phyloP scores from a whole-genome alignment of 2,797 vertebrate species.

The Anabacerthia variegaticeps region DNA sequence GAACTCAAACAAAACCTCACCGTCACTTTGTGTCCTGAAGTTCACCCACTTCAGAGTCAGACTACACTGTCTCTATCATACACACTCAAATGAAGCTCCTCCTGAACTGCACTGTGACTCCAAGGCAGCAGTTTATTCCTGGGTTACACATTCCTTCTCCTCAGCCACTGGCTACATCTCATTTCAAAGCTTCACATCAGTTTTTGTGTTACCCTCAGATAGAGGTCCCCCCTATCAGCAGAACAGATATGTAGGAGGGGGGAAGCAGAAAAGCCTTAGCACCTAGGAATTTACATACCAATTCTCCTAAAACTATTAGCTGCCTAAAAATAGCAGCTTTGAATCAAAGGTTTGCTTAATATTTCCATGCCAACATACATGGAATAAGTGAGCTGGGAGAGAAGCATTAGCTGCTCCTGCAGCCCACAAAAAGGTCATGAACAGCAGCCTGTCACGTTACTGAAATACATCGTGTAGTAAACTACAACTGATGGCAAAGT shows the following conservation, averaged over 20 bases:
- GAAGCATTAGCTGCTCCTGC: not conserved
- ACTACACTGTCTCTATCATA: not conserved
- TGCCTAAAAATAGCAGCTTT: not conserved
- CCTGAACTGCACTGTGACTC: rapidly evolving
- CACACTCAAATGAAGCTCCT: not conserved
- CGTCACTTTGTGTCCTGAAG: not conserved
- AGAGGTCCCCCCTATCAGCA: not conserved
- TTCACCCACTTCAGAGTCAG: not conserved
- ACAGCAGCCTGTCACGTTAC: not conserved
- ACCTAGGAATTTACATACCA: not conserved
- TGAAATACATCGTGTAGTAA: not conserved
- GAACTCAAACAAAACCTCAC: not conserved
- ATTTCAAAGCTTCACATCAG: not conserved
- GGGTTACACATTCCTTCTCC: not conserved
- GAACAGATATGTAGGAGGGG: rapidly evolving
- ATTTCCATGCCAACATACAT: not conserved
- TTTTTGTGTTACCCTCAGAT: not conserved
- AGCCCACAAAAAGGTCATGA: not conserved
- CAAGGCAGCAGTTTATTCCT: not conserved
- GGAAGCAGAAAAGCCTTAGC: not conserved
- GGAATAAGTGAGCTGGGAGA: not conserved
- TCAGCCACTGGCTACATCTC: not conserved
- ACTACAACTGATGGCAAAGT: not conserved
- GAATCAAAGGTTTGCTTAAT: not conserved
- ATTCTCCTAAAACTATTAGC: not conserved